These are phyloP conservation scores for Colostygia pectinataria DNA, from an alignment of 2,888 invertebrate genomes.

Conservation along the genomic window DNA sequence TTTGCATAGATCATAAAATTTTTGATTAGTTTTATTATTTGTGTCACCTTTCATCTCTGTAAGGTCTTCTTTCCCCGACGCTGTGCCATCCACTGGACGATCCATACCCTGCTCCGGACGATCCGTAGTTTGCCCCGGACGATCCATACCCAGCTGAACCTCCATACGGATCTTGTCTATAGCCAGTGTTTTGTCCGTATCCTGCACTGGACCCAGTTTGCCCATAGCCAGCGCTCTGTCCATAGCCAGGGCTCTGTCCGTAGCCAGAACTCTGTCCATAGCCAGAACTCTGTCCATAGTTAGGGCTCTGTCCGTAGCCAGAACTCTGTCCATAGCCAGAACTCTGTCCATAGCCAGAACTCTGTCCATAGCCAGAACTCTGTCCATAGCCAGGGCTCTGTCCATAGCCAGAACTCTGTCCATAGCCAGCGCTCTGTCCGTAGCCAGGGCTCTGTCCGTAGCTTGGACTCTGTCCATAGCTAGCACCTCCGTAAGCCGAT, in stretches of 20 bases:
- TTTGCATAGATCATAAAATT: too few relatives aligned
- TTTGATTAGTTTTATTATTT: too few relatives aligned
- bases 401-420: constrained; percentile 17
- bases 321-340: constrained; percentile 21
- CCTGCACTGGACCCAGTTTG: constrained; percentile 17
- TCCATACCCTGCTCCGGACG: constrained; percentile 6
- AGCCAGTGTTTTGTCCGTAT: constrained; percentile 18
- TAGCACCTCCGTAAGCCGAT: constrained; percentile 14
- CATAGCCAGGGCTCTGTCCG: constrained; percentile 2
- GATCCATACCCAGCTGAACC: constrained; percentile 6
- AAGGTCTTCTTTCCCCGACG: constrained; percentile 69
- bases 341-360: constrained; percentile 22
- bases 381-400: constrained; percentile 25
- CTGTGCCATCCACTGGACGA: constrained; percentile 65
- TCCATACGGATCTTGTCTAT: constrained; percentile 37
- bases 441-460: constrained; percentile 24
- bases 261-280: constrained; percentile 21
- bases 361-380: constrained; percentile 20
- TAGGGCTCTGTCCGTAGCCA: constrained; percentile 12
- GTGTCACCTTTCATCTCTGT: constrained; percentile 70
- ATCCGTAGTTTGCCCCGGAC: constrained; percentile 34
- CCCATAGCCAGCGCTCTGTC: constrained; percentile 13
- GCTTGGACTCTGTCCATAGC: constrained; percentile 23
- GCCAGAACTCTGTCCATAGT: constrained; percentile 17
- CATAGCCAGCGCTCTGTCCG: constrained; percentile 22